Conservation (phyloP, 1,140 invertebrate species). For the Triops longicaudatus region DNA sequence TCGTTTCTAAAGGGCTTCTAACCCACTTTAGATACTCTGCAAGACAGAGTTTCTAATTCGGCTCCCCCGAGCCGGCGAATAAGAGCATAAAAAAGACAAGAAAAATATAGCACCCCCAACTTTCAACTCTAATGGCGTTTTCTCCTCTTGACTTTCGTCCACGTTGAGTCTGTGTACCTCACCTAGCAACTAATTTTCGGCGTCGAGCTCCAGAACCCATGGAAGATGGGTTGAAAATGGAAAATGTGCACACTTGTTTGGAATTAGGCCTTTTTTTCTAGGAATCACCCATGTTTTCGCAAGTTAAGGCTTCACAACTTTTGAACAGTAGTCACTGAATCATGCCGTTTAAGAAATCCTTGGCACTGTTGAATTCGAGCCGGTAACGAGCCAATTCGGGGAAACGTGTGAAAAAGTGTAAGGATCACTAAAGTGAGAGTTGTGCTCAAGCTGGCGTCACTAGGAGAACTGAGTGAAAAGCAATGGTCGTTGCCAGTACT, state of each 20-base stretch:
- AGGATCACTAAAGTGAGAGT: background rate
- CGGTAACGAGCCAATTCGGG: background rate
- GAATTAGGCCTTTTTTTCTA: background rate
- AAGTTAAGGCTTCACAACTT: background rate
- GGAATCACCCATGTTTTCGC: background rate
- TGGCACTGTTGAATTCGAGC: too few species aligned
- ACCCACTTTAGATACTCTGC: background rate
- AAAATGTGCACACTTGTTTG: background rate
- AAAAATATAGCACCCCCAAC: background rate
- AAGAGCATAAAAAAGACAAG: background rate
- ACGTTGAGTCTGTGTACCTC: background rate
- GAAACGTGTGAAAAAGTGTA: background rate
- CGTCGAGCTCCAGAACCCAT: conserved; percentile 6
- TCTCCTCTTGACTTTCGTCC: background rate
- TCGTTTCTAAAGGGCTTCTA: background rate
- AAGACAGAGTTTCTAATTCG: background rate
- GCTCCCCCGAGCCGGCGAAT: background rate
- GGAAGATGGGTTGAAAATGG: background rate
- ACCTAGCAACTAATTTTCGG: background rate
- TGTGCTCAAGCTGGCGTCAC: background rate
- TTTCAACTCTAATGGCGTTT: background rate
- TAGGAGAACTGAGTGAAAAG: background rate
- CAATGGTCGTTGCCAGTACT: background rate
- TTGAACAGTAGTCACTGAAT: too few species aligned
- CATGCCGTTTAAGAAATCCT: too few species aligned